A percentile compares a stretch with the other conserved stretches of the same genome.
Conservation (phyloP, 30 jellyfish, hydroid and myxozoan species). For the Hydra vulgaris region DNA sequence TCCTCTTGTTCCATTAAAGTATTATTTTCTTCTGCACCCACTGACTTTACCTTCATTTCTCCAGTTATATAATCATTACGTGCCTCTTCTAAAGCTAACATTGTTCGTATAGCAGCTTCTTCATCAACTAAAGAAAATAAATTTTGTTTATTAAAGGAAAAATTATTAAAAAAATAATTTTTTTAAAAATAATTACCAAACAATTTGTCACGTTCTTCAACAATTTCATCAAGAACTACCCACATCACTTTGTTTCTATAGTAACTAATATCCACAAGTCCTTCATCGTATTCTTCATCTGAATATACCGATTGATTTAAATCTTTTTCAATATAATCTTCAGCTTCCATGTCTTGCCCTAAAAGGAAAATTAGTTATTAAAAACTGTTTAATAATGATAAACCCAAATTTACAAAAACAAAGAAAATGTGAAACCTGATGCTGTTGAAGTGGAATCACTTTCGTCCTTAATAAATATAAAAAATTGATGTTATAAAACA, state of each 20-base stretch:
- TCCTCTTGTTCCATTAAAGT: background rate
- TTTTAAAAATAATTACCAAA: background rate
- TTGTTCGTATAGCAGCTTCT: conserved; percentile 17
- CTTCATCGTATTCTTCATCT: conserved; percentile 40
- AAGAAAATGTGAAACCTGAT: background rate
- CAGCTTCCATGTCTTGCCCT: background rate
- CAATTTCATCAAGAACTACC: conserved; percentile 71
- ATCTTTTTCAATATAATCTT: background rate
- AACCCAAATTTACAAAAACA: background rate
- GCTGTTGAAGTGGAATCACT: background rate
- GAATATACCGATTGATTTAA: background rate
- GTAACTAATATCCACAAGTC: conserved; percentile 43
- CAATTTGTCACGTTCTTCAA: conserved; percentile 9
- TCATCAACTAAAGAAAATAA: conserved; percentile 17
- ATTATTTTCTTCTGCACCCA: background rate
- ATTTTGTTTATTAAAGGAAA: background rate
- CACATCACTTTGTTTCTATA: conserved; percentile 60
- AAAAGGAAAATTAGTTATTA: background rate
- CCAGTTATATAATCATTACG: conserved; percentile 22
- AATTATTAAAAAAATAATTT: no score
- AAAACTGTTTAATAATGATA: background rate
- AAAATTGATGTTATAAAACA: no score
- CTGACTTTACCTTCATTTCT: conserved; percentile 7
- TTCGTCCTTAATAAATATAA: background rate
- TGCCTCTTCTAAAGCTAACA: conserved; percentile 33